Conservation (phyloP, 2,888 invertebrate species). For the Julus scanicus region DNA sequence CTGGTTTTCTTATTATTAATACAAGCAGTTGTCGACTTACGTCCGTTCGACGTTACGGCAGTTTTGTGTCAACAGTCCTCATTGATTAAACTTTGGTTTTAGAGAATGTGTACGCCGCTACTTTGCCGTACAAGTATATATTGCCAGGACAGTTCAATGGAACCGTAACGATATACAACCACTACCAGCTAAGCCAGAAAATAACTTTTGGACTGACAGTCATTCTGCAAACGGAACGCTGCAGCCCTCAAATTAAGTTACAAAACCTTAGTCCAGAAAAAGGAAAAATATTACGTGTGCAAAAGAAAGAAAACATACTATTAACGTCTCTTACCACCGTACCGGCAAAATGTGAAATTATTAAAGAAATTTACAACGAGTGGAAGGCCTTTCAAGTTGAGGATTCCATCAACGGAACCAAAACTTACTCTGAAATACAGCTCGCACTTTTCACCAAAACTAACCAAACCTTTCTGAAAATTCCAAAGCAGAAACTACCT, state of each 20-base stretch:
- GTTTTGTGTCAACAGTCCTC: too few species aligned
- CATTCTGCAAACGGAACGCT: not conserved
- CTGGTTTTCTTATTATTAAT: not conserved
- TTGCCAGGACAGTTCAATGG: not conserved
- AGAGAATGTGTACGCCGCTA: not conserved
- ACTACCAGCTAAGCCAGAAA: not conserved
- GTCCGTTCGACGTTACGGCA: too few species aligned
- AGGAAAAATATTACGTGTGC: not conserved
- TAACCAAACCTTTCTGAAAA: not conserved
- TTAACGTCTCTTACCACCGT: not conserved
- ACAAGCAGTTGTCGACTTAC: too few species aligned
- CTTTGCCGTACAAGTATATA: not conserved
- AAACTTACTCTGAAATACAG: not conserved
- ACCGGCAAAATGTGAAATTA: not conserved
- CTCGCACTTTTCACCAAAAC: not conserved
- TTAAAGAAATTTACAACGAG: not conserved
- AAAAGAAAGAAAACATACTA: not conserved
- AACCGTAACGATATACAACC: not conserved
- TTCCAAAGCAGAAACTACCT: slow-evolving; percentile 36
- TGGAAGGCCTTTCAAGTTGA: slow-evolving; percentile 41
- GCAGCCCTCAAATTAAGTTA: not conserved
- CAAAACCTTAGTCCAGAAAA: not conserved
- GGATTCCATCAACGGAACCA: not conserved
- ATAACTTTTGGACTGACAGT: not conserved
- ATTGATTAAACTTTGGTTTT: not conserved